phyloP scores from a whole-genome alignment of 2,113 vertebrate species.

The Mobula hypostoma region DNA sequence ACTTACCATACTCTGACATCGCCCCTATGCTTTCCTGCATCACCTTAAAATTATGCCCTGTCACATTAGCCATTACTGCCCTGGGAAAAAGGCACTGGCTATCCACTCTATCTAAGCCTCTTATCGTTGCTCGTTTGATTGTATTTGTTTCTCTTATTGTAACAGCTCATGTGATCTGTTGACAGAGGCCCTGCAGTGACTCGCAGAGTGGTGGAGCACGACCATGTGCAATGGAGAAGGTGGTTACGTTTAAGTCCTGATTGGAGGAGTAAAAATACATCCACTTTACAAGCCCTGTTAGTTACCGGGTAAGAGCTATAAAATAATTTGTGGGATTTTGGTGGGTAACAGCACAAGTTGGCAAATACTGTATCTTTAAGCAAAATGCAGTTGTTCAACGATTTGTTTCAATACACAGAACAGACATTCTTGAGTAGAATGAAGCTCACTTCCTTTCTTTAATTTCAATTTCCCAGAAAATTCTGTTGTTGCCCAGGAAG shows the following conservation, averaged over 20 bases:
- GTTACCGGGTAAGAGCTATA: constrained; percentile 65
- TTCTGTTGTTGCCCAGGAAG: too few species aligned
- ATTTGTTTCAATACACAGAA: too few species aligned
- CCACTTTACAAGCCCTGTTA: constrained; percentile 71
- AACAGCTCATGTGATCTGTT: constrained; percentile 44
- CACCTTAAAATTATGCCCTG: too few species aligned
- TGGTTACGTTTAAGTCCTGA: constrained; percentile 73
- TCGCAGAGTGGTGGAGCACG: constrained; percentile 52
- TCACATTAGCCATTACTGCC: too few species aligned
- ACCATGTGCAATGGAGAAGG: constrained; percentile 54
- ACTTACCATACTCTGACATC: too few species aligned
- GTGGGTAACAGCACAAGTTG: not conserved
- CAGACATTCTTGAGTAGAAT: not conserved
- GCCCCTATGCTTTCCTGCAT: too few species aligned
- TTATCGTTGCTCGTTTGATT: constrained; percentile 27
- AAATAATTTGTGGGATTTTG: not conserved
- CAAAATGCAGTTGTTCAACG: not conserved
- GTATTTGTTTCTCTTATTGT: constrained; percentile 43
- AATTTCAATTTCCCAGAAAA: not conserved
- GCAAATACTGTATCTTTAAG: not conserved
- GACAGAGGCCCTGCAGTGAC: constrained; percentile 65
- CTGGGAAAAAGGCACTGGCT: too few species aligned
- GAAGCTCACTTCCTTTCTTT: not conserved
- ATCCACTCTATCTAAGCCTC: too few species aligned
- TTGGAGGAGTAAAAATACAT: constrained; percentile 63